Conservation (phyloP, 2,113 vertebrate species). For the Ceratotherium simum region DNA sequence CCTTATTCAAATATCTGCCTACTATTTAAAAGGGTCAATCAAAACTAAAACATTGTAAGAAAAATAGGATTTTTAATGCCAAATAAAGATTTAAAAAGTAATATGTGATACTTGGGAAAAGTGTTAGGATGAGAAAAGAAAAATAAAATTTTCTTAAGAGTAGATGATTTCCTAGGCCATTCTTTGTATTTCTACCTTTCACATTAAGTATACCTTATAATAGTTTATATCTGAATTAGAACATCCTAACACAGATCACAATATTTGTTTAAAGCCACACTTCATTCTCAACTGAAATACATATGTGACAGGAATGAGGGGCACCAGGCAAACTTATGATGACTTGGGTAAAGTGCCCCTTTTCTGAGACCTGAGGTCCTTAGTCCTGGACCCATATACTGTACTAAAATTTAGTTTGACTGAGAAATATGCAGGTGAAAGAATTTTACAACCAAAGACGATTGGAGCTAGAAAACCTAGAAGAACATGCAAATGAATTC, state of each 20-base stretch:
- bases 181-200: not conserved
- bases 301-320: not conserved
- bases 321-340: not conserved
- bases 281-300: not conserved
- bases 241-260: not conserved
- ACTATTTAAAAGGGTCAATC: not conserved
- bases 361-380: not conserved
- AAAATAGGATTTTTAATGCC: not conserved
- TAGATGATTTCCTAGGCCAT: not conserved
- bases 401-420: not conserved
- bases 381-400: not conserved
- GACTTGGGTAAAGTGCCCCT: not conserved
- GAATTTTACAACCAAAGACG: not conserved
- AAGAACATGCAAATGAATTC: not conserved
- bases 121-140: not conserved
- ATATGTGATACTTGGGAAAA: not conserved
- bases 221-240: not conserved
- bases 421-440: not conserved
- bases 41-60: not conserved
- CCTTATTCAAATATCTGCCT: not conserved
- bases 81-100: not conserved
- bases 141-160: not conserved
- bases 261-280: not conserved
- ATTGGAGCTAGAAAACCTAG: not conserved
- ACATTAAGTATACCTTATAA: not conserved